Base-by-base conservation (phyloP, 1,140 invertebrate genomes). In the Fopius arisanus region DNA sequence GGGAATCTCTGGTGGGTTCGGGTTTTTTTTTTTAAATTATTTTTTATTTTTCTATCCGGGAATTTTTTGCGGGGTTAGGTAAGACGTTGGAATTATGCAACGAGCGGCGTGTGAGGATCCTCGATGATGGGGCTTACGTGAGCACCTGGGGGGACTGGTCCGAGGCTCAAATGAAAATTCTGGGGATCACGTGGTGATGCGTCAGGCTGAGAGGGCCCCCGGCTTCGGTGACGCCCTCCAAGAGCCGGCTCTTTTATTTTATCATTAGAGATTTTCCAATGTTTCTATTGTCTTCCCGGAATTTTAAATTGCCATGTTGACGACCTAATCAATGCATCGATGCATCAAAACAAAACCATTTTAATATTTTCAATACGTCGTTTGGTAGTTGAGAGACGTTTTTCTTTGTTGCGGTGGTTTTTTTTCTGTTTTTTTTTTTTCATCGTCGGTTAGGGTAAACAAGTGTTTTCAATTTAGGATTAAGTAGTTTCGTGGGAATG, bases 111-210 rank as follows among this genome's bases (percentile, higher is more conserved):
- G 63, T 67, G 21, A 63, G 28, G 31, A 63, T 37, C 4, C 33
- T 33, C 7, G 19, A 48, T n/a, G n/a, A n/a, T n/a, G 41, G 67
- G 43, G 28, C 28, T 51, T 69, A 40, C 51, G 68, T 62, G 26
- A 37, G 43, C 70, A 59, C 54, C 23, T 59, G 54, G 19, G 23
- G 54, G n/a, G 26, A 26, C 33, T 37, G 1, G 7, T 1, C 33
- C 33, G 33, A 37, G 33, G 7, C 29, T 28, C 16, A 43, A 5
- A 29, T 40, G 26, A 40, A 4, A n/a, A n/a, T n/a, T n/a, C n/a
- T n/a, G n/a, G n/a, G n/a, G 26, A 82, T 83, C 82, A 82, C 82
- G 82, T 83, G 82, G 81, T 73, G 74, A 78, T 82, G 78, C 78
- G 77, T 80, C 78, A 79, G 68, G 21, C 40, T n/a, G 28, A 28